Evolutionary conservation across 2,797 vertebrate genomes (phyloP).

Genomic region (Silurus aristotelis): DNA sequence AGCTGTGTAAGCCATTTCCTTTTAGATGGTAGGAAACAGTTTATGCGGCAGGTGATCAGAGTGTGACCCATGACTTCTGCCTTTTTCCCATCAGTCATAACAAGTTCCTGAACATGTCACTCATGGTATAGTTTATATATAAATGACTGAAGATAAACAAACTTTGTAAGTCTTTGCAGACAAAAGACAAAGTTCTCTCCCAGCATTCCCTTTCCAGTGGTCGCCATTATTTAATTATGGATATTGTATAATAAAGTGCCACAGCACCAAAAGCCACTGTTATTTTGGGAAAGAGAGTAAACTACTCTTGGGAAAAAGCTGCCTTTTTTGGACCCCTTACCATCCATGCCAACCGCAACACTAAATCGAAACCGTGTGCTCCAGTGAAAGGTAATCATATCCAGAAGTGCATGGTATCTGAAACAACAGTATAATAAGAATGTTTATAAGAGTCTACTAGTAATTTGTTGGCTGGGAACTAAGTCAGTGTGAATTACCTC

Average conservation of each 20-base stretch:
- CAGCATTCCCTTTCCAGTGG: slow-evolving; percentile 17
- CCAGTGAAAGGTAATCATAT: slow-evolving; percentile 55
- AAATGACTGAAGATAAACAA: neutral
- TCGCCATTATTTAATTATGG: slow-evolving; percentile 36
- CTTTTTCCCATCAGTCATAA: slow-evolving; percentile 30
- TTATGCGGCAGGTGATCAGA: slow-evolving; percentile 45
- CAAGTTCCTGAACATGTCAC: slow-evolving; percentile 2
- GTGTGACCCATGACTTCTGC: slow-evolving; percentile 24
- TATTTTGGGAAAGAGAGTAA: slow-evolving; percentile 43
- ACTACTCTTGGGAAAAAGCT: slow-evolving; percentile 49
- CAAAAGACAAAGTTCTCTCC: slow-evolving; percentile 7
- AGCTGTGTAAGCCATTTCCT: slow-evolving; percentile 27
- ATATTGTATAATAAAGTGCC: slow-evolving; percentile 30
- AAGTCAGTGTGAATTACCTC: slow-evolving; percentile 13
- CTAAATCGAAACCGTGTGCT: slow-evolving; percentile 55
- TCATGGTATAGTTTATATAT: slow-evolving; percentile 30
- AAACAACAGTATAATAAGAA: slow-evolving; percentile 40
- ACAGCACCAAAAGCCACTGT: slow-evolving; percentile 24
- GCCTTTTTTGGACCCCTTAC: slow-evolving; percentile 40
- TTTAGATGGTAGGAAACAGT: slow-evolving; percentile 39
- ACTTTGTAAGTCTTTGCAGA: neutral
- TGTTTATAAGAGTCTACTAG: slow-evolving; percentile 30
- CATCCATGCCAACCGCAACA: slow-evolving; percentile 41
- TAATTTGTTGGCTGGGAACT: slow-evolving; percentile 35
- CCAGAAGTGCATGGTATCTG: slow-evolving; percentile 51